Percentiles rank a stretch among this genome's conserved stretches.
Evolutionary conservation across 1,140 invertebrate species (phyloP).

Genomic region (Mizuhopecten yessoensis): DNA sequence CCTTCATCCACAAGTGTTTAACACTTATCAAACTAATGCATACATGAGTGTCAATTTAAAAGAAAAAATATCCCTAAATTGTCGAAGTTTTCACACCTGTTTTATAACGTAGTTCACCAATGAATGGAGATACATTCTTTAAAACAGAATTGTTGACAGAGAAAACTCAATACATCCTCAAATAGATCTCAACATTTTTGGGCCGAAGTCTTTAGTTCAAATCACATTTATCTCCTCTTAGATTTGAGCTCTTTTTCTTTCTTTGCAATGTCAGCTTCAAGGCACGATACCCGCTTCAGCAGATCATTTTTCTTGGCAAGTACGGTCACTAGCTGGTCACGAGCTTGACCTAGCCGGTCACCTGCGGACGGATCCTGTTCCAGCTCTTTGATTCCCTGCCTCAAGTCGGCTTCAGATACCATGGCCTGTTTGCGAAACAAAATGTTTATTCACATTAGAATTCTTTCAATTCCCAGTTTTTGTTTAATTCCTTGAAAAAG

Average conservation of each 20-base stretch:
- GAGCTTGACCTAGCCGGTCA: slow-evolving; percentile 57
- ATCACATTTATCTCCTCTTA: slow-evolving; percentile 59
- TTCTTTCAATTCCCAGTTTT: no score
- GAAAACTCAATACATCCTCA: not conserved
- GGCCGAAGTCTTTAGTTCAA: not conserved
- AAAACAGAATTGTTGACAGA: not conserved
- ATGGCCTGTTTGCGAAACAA: slow-evolving; percentile 62
- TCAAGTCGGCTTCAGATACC: slow-evolving; percentile 69
- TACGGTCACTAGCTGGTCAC: slow-evolving; percentile 67
- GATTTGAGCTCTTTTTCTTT: slow-evolving; percentile 77
- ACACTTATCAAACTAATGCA: not conserved
- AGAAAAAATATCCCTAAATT: not conserved
- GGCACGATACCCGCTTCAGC: slow-evolving; percentile 68
- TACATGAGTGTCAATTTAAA: no score
- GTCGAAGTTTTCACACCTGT: not conserved
- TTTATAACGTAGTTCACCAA: not conserved
- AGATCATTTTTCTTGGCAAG: slow-evolving; percentile 71
- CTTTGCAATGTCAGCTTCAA: slow-evolving; percentile 72
- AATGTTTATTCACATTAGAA: not conserved
- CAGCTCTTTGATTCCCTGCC: slow-evolving; percentile 67
- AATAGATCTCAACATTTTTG: not conserved
- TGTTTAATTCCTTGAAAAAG: no score
- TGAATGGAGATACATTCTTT: not conserved
- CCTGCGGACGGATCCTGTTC: slow-evolving; percentile 49
- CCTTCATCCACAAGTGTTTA: not conserved